These are phyloP conservation scores for Cotesia typhae DNA, from an alignment of 1,140 invertebrate genomes.

Conservation along the genomic window DNA sequence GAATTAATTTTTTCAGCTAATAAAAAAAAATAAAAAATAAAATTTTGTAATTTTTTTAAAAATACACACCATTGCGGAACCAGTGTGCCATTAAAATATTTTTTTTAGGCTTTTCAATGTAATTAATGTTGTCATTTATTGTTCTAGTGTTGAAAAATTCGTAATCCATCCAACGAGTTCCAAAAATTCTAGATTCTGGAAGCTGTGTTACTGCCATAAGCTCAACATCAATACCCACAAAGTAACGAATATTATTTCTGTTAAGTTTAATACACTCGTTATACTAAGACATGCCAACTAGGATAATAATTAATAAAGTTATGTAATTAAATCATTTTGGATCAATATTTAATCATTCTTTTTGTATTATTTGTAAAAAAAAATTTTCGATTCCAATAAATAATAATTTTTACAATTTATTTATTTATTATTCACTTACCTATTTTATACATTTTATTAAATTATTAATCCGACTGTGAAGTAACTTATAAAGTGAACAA, in stretches of 20 bases:
- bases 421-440: too few relatives aligned
- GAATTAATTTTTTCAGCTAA: neutral
- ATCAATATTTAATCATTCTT: neutral
- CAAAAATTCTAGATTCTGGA: neutral
- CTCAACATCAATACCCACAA: too few relatives aligned
- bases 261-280: too few relatives aligned
- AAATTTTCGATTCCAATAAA: constrained; percentile 3
- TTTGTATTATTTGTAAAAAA: constrained; percentile 1
- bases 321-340: neutral
- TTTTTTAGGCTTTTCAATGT: neutral
- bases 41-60: neutral
- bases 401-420: neutral
- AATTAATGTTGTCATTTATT: neutral
- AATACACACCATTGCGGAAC: constrained; percentile 46
- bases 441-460: neutral
- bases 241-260: too few relatives aligned
- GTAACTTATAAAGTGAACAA: too few relatives aligned
- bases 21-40: neutral
- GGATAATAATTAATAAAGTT: too few relatives aligned
- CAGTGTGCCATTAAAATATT: constrained; percentile 39
- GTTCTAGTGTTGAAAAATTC: neutral
- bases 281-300: too few relatives aligned
- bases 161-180: neutral
- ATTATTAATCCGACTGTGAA: neutral
- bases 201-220: neutral